phyloP scores from a whole-genome alignment of 2,113 vertebrate genomes.

The Cromileptes altivelis region DNA sequence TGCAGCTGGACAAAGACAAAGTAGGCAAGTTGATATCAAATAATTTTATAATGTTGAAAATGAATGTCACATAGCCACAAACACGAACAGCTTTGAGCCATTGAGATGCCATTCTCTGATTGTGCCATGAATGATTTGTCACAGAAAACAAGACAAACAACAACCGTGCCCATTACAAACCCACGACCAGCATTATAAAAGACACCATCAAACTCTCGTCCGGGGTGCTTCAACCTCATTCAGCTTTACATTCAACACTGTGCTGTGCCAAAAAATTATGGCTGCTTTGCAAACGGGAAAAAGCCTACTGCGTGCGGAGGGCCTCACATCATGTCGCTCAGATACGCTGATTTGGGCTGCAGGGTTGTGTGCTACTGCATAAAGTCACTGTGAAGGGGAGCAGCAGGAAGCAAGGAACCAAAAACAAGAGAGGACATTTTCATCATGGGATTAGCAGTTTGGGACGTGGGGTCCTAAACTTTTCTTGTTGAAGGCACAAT shows the following conservation, averaged over 20 bases:
- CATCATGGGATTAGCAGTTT: background rate
- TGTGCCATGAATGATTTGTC: conserved; percentile 75
- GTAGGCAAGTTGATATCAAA: conserved; percentile 61
- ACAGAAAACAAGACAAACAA: conserved; percentile 64
- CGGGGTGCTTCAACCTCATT: conserved; percentile 7
- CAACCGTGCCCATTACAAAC: conserved; percentile 56
- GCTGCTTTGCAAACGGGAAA: conserved; percentile 47
- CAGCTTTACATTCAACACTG: conserved; percentile 72
- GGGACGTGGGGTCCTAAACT: conserved; percentile 12
- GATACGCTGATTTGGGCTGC: conserved; percentile 28
- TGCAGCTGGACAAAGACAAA: conserved; percentile 23
- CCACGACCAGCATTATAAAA: conserved; percentile 49
- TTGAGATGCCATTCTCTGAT: conserved; percentile 66
- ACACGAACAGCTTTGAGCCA: conserved; percentile 70
- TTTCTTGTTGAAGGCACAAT: conserved; percentile 58
- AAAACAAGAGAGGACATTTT: conserved; percentile 57
- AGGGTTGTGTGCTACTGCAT: conserved; percentile 31
- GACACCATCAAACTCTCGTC: conserved; percentile 10
- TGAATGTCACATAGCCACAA: conserved; percentile 71
- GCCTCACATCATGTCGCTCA: conserved; percentile 19
- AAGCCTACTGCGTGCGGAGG: conserved; percentile 18
- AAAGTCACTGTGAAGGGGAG: conserved; percentile 46
- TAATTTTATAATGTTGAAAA: conserved; percentile 66
- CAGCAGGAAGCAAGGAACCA: conserved; percentile 18
- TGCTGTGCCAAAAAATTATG: conserved; percentile 45